Evolutionary conservation across 2,113 vertebrate genomes (phyloP).

Genomic region (Sminthopsis crassicaudata): DNA sequence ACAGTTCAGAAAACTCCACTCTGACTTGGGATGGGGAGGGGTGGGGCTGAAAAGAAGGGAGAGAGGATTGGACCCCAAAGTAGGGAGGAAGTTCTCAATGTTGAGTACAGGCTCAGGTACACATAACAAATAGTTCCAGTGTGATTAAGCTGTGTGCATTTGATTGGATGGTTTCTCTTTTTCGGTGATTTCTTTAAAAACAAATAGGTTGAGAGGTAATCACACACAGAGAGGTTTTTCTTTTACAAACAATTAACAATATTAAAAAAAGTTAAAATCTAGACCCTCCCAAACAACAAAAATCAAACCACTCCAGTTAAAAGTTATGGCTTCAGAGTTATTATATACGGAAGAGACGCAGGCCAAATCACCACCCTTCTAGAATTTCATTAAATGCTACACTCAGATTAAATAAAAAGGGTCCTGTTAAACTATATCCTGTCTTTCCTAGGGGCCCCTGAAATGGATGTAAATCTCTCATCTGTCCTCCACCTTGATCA

Average conservation of each 20-base stretch:
- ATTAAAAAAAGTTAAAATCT: conserved; percentile 84
- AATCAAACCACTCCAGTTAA: conserved; percentile 86
- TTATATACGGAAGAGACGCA: conserved; percentile 70
- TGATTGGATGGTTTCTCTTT: conserved; percentile 56
- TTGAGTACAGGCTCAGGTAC: conserved; percentile 79
- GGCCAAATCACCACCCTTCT: conserved; percentile 74
- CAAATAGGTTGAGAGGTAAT: conserved; percentile 87
- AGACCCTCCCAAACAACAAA: conserved; percentile 74
- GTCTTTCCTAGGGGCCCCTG: conserved; percentile 50
- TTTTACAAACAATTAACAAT: conserved; percentile 86
- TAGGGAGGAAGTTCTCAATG: conserved; percentile 74
- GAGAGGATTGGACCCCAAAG: conserved; percentile 45
- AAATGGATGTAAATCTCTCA: conserved; percentile 48
- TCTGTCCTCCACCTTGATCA: conserved; percentile 59
- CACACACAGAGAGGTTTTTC: conserved; percentile 79
- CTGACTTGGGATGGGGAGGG: not conserved
- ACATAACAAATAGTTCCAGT: conserved; percentile 86
- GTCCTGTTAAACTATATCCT: conserved; percentile 53
- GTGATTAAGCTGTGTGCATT: conserved; percentile 86
- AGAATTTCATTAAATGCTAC: conserved; percentile 65
- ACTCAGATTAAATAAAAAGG: conserved; percentile 64
- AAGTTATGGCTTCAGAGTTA: conserved; percentile 89
- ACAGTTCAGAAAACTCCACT: not conserved
- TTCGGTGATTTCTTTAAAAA: conserved; percentile 88
- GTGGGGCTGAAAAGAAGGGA: not conserved